Percentiles rank a stretch among this genome's conserved stretches.
Evolutionary conservation across 2,113 vertebrate species (phyloP).

Genomic region (Ciconia stormi): DNA sequence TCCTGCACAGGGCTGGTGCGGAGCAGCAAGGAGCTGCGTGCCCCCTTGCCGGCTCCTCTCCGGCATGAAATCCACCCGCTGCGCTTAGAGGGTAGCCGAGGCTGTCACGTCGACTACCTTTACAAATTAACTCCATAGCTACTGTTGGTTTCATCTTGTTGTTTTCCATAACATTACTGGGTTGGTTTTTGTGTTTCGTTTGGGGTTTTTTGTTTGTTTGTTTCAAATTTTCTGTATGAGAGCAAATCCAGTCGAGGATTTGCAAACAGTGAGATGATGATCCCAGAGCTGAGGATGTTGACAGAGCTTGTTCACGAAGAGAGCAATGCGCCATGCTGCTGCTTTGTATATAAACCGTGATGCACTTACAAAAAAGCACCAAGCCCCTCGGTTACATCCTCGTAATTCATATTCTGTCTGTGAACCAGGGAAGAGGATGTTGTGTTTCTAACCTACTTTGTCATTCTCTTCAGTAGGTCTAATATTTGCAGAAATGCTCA

Average conservation of each 20-base stretch:
- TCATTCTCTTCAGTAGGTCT: conserved; percentile 23
- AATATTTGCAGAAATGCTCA: conserved; percentile 60
- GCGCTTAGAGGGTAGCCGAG: background rate
- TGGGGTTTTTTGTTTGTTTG: background rate
- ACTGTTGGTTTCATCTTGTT: background rate
- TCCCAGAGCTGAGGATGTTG: background rate
- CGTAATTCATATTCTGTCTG: background rate
- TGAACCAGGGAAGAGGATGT: background rate
- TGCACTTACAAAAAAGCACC: background rate
- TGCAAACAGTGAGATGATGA: background rate
- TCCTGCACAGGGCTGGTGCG: rapidly evolving
- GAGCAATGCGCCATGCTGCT: background rate
- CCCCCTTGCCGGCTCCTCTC: background rate
- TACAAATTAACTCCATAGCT: background rate
- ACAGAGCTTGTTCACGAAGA: background rate
- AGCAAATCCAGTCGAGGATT: background rate
- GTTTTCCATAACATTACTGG: background rate
- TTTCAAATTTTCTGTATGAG: background rate
- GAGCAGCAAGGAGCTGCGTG: background rate
- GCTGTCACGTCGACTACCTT: background rate
- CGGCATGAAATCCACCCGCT: background rate
- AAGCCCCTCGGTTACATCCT: background rate
- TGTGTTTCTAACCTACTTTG: conserved; percentile 22
- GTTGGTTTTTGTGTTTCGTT: background rate
- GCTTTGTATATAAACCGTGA: background rate